Percentiles rank a stretch among this genome's conserved stretches.
Conservation (phyloP, 2,888 invertebrate species). For the Drosophila gaucha region DNA sequence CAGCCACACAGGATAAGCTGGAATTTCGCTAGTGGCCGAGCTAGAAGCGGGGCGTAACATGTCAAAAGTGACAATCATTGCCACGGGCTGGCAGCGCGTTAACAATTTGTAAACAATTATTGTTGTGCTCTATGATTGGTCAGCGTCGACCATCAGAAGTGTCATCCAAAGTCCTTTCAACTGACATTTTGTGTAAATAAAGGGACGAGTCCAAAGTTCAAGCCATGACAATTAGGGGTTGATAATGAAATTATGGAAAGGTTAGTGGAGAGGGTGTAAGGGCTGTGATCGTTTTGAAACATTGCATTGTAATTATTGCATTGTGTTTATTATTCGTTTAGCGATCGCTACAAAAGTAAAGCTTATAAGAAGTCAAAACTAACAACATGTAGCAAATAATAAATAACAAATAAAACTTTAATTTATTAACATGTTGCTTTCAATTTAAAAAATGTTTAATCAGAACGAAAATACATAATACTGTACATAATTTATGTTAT, state of each 20-base stretch:
- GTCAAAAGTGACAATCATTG: constrained; percentile 77
- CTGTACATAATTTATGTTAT: background rate
- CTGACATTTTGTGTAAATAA: constrained; percentile 74
- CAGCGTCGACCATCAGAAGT: constrained; percentile 49
- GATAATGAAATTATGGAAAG: background rate
- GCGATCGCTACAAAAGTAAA: no score
- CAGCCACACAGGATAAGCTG: constrained; percentile 36
- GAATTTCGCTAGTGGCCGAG: constrained; percentile 20
- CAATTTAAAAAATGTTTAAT: no score
- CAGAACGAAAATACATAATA: no score
- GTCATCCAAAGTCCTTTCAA: constrained; percentile 42
- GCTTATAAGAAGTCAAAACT: no score
- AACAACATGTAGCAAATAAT: no score
- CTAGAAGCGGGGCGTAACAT: constrained; percentile 59
- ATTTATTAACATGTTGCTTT: no score
- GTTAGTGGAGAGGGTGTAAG: background rate
- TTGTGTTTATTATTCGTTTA: background rate
- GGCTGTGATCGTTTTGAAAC: background rate
- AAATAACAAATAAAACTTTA: no score
- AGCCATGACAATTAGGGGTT: constrained; percentile 49
- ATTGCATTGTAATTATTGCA: background rate
- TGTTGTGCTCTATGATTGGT: constrained; percentile 79
- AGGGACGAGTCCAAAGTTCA: constrained; percentile 35
- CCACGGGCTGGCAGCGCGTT: constrained; percentile 55
- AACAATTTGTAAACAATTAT: constrained; percentile 82